Evolutionary conservation across 2,888 invertebrate species (phyloP), one percentile per base, ranked within the genome.

Genomic region (Syrphus vitripennis): DNA sequence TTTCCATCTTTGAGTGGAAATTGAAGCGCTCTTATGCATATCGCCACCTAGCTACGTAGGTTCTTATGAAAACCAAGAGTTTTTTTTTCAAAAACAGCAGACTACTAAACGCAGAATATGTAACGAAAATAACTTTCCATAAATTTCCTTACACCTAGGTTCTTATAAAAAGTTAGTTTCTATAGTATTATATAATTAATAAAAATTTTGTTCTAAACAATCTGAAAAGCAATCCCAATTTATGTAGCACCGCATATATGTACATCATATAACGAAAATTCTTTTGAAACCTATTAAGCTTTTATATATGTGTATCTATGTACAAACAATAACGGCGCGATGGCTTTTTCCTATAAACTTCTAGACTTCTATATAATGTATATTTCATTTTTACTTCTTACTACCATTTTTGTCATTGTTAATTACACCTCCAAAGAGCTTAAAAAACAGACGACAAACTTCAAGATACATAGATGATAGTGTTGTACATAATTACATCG

Each of bases 391-490:
- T 34, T 10, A n/a, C n/a, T 16, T 53, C 42, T 14, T 19, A 19
- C n/a, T 10, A 10, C 26, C 9, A 26, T 0, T 45, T 34, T 57
- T 57, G 19, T 63, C 59, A 16, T 59, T 24, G 34, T 34, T 83
- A 77, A 72, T 83, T 83, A 77, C 72, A 59, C 65, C 67, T 72
- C 40, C 29, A 69, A 83, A 34, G 37, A 83, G 83, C 83, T 78
- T 83, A 78, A 71, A 48, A 71, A 77, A 72, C 77, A 72, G 65
- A 76, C 71, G 69, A 69, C 50, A 81, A 81, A 80, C 75, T 81
- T 75, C 70, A 19, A 59, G 55, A 50, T n/a, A n/a, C n/a, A n/a
- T 24, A 69, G 53, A 53, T 69, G 34, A 53, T 53, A 69, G 14
- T 50, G 50, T 53, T 34, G 31, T 69, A 50, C 48, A 50, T 50